Conservation (phyloP, 1,140 invertebrate genomes). For the Lepidurus apus region DNA sequence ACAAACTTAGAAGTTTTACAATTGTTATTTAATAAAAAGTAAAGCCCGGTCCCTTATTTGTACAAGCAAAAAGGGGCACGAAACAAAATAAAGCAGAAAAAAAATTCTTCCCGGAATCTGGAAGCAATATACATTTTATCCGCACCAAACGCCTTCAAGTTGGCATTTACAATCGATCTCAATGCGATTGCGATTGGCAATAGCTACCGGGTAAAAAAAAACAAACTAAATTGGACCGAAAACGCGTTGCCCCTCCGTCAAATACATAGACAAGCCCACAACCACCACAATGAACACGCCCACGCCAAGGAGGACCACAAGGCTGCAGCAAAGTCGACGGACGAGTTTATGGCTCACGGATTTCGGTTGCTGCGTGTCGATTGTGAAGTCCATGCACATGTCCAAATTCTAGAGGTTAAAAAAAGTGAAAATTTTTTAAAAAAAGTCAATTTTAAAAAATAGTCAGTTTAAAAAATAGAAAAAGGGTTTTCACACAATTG, state of each 20-base stretch:
- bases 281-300: constrained; percentile 31
- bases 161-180: neutral
- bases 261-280: constrained; percentile 31
- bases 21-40: neutral
- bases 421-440: too few relatives aligned
- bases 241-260: constrained; percentile 26
- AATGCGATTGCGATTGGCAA: neutral
- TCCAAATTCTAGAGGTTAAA: constrained; percentile 2
- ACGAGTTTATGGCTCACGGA: constrained; percentile 29
- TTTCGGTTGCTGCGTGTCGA: constrained; percentile 25
- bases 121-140: neutral
- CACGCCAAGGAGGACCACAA: constrained; percentile 29
- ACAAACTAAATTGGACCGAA: constrained; percentile 27
- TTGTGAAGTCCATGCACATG: constrained; percentile 32
- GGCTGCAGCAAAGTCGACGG: constrained; percentile 28
- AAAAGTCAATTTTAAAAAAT: neutral
- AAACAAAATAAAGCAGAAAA: neutral
- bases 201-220: neutral
- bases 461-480: neutral
- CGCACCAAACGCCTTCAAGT: neutral
- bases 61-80: neutral
- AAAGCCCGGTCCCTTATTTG: neutral
- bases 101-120: neutral
- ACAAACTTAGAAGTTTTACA: neutral
- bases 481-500: neutral